Evolutionary conservation across 2,888 invertebrate species (phyloP), one percentile per base, ranked within the genome.

Genomic region (Gortyna flavago): DNA sequence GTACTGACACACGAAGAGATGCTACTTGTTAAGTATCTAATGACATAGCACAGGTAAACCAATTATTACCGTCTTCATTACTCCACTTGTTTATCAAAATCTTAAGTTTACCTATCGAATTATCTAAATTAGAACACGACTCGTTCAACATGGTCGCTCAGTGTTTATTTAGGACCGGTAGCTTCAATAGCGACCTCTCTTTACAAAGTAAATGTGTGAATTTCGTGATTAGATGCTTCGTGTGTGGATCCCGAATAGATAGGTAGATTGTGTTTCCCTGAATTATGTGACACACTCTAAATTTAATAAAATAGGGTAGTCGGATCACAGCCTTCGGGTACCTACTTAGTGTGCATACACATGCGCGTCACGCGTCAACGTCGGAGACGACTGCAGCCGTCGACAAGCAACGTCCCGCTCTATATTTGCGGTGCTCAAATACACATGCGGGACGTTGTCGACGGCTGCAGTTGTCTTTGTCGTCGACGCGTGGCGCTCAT

Each of bases 161-260:
- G 61, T 84, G 67, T 84, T 84, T 84, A 61, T 70, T 84, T 72
- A 84, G 84, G 84, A 70, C 54, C 13, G 18, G 70, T 51, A 32
- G 57, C 70, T 51, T 41, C 44, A 16, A 25, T n/a, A 11, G 21
- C 21, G n/a, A 25, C 69, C 68, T 51, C 66, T 66, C 57, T 84
- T 72, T 57, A 69, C 54, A 61, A 78, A 81, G n/a, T 66, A 70
- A 84, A 81, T 81, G 65, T 44, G 68, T 66, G 62, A 64, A 71
- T 70, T 65, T n/a, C 35, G 18, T 80, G 68, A 70, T 61, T 70
- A 66, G 57, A 29, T 67, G 61, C 70, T 78, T 67, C 66, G 73
- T 70, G 62, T 67, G 44, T 57, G 48, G 54, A 69, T 59, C 57
- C 25, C 8, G 13, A 16, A n/a, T 54, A 67, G 6, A 57, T 48